A percentile compares a stretch with the other conserved stretches of the same genome.
Conservation (phyloP, 2,797 vertebrate species). For the Botia kubotai region DNA sequence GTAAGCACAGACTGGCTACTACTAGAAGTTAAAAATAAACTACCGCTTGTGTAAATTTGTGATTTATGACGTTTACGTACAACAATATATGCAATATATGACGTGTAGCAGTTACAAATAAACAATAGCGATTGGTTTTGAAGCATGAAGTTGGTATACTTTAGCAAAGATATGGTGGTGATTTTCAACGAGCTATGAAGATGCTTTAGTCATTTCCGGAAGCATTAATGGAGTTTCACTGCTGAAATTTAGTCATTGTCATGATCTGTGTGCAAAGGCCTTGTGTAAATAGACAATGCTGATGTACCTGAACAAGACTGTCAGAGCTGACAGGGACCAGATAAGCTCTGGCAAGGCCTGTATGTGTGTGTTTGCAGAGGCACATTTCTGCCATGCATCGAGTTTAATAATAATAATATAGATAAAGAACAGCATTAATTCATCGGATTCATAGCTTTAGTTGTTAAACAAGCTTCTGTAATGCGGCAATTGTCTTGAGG, state of each 20-base stretch:
- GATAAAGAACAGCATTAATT: constrained; percentile 9
- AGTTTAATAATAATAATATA: background rate
- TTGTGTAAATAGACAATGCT: background rate
- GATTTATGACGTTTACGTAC: too few relatives aligned
- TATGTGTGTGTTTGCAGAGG: constrained; percentile 17
- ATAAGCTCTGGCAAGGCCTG: constrained; percentile 13
- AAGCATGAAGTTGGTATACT: constrained; percentile 15
- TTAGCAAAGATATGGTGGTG: constrained; percentile 2
- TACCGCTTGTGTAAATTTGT: background rate
- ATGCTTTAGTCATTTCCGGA: constrained; percentile 49
- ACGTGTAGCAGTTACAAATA: too few relatives aligned
- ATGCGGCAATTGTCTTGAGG: background rate
- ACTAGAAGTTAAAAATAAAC: background rate
- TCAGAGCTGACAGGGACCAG: background rate
- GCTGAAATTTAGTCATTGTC: constrained; percentile 27
- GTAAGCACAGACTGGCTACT: background rate
- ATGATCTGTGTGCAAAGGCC: background rate
- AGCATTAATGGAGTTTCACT: constrained; percentile 30
- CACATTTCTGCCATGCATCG: constrained; percentile 7
- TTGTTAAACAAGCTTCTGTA: background rate
- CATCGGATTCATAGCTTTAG: background rate
- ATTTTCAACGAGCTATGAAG: constrained; percentile 20
- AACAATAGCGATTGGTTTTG: background rate
- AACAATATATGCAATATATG: background rate
- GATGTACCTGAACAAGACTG: background rate